Percentiles rank a stretch among this genome's conserved stretches.
These are phyloP conservation scores for Rhysida immarginata DNA, from an alignment of 1,140 invertebrate species.

Conservation along the genomic window DNA sequence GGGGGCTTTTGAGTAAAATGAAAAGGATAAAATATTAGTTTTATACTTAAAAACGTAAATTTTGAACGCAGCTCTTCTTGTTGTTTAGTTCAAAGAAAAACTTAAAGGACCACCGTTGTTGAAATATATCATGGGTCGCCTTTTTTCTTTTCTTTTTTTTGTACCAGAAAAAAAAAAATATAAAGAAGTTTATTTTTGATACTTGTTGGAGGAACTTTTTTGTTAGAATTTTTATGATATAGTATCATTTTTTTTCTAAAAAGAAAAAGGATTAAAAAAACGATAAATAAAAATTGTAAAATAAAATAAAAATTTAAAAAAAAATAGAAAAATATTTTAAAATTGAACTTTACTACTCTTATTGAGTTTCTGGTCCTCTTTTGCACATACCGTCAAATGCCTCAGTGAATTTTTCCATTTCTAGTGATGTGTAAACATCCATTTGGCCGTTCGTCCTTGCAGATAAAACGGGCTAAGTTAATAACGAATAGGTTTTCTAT, in stretches of 20 bases:
- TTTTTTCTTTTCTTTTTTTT: too few relatives aligned
- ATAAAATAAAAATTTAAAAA: conserved; percentile 7
- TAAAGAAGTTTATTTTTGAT: conserved; percentile 40
- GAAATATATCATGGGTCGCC: conserved; percentile 27
- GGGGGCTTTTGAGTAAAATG: not conserved
- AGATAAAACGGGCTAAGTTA: too few relatives aligned
- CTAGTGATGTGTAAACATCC: too few relatives aligned
- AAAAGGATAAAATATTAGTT: conserved; percentile 9
- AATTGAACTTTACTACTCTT: too few relatives aligned
- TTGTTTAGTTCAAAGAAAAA: conserved; percentile 29
- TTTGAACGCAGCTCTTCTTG: conserved; percentile 14
- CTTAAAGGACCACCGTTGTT: conserved; percentile 27
- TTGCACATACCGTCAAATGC: too few relatives aligned
- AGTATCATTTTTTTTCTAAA: conserved; percentile 2
- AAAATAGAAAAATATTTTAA: conserved; percentile 3
- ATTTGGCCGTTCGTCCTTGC: too few relatives aligned
- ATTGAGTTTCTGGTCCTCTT: too few relatives aligned
- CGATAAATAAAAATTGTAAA: conserved; percentile 1
- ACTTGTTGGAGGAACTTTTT: conserved; percentile 36
- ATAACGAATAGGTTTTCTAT: too few relatives aligned
- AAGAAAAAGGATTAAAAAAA: conserved; percentile 9
- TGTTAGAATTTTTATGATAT: conserved; percentile 24
- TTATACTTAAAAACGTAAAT: conserved; percentile 8
- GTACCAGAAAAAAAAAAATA: conserved; percentile 27
- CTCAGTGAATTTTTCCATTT: too few relatives aligned